Evolutionary conservation across 2,113 vertebrate genomes (phyloP), one percentile per base, ranked within the genome.

Genomic region (Paraplagusia blochii): DNA sequence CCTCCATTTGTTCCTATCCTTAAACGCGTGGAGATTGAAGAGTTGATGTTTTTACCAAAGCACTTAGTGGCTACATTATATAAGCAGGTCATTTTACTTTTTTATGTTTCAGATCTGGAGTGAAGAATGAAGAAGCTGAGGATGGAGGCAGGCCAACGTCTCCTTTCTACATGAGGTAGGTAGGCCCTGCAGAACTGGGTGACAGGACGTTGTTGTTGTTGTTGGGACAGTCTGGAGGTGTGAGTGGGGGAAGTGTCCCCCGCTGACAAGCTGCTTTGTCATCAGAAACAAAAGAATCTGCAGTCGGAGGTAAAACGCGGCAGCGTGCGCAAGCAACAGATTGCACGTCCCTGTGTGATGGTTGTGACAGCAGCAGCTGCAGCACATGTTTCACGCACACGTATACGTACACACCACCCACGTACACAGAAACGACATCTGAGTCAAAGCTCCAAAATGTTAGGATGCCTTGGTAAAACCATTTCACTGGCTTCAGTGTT

Each of bases 121-220:
- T 29, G 22, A 6, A 29, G 22, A 29, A 29, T 2, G 22, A 29
- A 29, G 22, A 29, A 29, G 22, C 22, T 15, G 90, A 93, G 69
- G 94, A 96, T 57, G 93, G 96, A 53, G 94, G 94, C 63, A 89
- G 93, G 66, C 92, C 94, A 38, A 89, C 94, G 83, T 96, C 94
- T 83, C 92, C 95, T 45, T 98, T 96, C 88, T 98, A 92, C 58
- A 83, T 95, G 82, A 95, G 95, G 94, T 97, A 93, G 83, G 82
- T 2, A 59, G 70, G 63, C 39, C 22, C 14, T 10, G 13, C 19
- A 59, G 35, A 39, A 22, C 0, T 16, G 38, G 18, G 12, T 44
- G 42, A 46, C 44, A 43, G 50, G 10, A 1, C 76, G 69, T 76
- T 82, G 75, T 39, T 39, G 9, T 39, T 39, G 38, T 40, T 11